Percentiles rank a stretch among this genome's conserved stretches.
Conservation (phyloP, 1,140 invertebrate genomes). For the Ptiloglossa arizonensis region DNA sequence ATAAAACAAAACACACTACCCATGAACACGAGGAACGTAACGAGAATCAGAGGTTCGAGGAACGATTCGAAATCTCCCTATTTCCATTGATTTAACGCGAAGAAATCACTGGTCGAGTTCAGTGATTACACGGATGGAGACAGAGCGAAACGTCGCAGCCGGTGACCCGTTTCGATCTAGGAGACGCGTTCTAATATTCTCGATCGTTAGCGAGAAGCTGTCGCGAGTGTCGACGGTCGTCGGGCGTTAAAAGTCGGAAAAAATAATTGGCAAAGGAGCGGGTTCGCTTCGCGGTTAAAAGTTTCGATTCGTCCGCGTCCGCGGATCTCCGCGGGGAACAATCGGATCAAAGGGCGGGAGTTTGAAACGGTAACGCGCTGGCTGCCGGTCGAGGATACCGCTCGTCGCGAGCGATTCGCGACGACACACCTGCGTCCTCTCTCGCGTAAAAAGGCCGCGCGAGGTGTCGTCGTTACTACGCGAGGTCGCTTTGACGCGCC, state of each 20-base stretch:
- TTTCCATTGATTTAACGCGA: too few species aligned
- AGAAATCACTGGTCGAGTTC: too few species aligned
- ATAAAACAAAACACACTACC: too few species aligned
- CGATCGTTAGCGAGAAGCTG: too few species aligned
- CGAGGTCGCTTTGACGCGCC: constrained; percentile 55
- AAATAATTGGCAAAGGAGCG: neutral
- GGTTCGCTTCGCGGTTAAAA: neutral
- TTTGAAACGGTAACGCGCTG: neutral
- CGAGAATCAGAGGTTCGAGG: neutral
- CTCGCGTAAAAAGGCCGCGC: constrained; percentile 27
- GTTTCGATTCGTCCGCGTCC: neutral
- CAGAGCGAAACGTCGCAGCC: too few species aligned
- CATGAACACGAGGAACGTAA: neutral
- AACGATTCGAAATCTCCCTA: neutral
- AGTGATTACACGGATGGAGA: too few species aligned
- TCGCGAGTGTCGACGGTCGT: too few species aligned
- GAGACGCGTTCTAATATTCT: too few species aligned
- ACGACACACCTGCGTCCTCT: neutral
- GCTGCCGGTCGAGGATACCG: neutral
- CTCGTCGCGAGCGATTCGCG: neutral
- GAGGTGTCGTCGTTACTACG: constrained; percentile 48
- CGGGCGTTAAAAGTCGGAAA: too few species aligned
- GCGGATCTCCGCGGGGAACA: neutral
- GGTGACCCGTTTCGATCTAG: too few species aligned
- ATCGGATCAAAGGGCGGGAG: neutral